Percentiles rank a stretch among this genome's conserved stretches.
phyloP scores from a whole-genome alignment of 2,888 invertebrate species.

The Heliconius aoede region DNA sequence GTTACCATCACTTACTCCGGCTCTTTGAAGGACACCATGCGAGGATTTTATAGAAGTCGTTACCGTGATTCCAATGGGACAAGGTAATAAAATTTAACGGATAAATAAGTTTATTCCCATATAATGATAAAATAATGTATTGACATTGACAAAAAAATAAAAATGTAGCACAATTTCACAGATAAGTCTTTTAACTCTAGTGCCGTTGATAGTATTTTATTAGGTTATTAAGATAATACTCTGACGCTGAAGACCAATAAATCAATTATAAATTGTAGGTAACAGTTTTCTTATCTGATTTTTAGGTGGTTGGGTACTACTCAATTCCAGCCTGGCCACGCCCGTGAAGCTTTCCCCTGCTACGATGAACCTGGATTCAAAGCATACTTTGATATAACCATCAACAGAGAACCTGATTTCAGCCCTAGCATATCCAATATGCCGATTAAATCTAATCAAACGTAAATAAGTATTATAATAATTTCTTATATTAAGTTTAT shows the following conservation, averaged over 20 bases:
- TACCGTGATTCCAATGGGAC: slow-evolving; percentile 85
- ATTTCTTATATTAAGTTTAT: background rate
- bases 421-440: slow-evolving; percentile 86
- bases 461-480: slow-evolving; percentile 54
- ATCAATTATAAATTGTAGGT: background rate
- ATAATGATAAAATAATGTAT: background rate
- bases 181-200: background rate
- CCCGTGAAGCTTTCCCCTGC: slow-evolving; percentile 92
- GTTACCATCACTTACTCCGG: slow-evolving; percentile 87
- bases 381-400: slow-evolving; percentile 88
- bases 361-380: slow-evolving; percentile 94
- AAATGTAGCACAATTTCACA: background rate
- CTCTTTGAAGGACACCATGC: slow-evolving; percentile 86
- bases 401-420: slow-evolving; percentile 82
- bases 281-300: background rate
- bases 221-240: background rate
- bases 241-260: background rate
- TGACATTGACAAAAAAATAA: background rate
- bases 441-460: slow-evolving; percentile 73
- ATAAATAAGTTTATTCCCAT: background rate
- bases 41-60: slow-evolving; percentile 92
- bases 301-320: slow-evolving; percentile 90
- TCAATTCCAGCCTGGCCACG: slow-evolving; percentile 91
- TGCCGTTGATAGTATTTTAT: background rate
- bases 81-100: slow-evolving; percentile 60